Base-by-base conservation (phyloP, 2,797 vertebrate species). In the Manis crassicaudata region DNA sequence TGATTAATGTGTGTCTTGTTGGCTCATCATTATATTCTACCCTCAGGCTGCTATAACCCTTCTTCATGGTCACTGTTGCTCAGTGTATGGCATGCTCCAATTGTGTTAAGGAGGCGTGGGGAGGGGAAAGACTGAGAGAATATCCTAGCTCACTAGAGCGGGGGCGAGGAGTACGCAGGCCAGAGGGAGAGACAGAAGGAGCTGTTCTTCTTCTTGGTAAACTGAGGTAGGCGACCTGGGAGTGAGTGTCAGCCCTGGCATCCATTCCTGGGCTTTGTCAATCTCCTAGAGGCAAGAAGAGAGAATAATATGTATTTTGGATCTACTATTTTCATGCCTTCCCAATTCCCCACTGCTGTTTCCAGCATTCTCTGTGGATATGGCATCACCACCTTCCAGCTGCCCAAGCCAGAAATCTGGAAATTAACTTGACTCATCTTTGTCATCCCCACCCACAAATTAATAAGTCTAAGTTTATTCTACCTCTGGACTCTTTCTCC, bases 1-100 rank as follows among this genome's bases (percentile, higher is more conserved):
- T 97, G 98, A 98, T 98, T 98, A 98, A 97, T 90, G 97, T 35
- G 0, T 68, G 63, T 76, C 0, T 13, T 94, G 43, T 68, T 92
- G 98, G 25, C 52, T 98, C 46, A 72, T 96, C 63, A 86, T 89
- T 95, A 58, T 83, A 72, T 85, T 87, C 43, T 85, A 3, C 65
- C 77, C 85, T 82, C 3, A n/a, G 62, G 76, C 81, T 77, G 37
- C 27, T 80, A 43, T 9, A 75, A 52, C 7, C 8, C 29, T 32
- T 92, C 86, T 63, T 88, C 56, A n/a, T 21, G 73, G 37, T 67
- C 79, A 43, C 40, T 96, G 88, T 79, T 93, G 18, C 54, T 86
- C 13, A 77, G 2, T 80, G 29, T 37, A 20, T 70, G 1, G 0
- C 68, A 72, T 43, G 13, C 32, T 67, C 6, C 25, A 32, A 3